phyloP scores from a whole-genome alignment of 2,888 invertebrate species.

The Phlogophora meticulosa region DNA sequence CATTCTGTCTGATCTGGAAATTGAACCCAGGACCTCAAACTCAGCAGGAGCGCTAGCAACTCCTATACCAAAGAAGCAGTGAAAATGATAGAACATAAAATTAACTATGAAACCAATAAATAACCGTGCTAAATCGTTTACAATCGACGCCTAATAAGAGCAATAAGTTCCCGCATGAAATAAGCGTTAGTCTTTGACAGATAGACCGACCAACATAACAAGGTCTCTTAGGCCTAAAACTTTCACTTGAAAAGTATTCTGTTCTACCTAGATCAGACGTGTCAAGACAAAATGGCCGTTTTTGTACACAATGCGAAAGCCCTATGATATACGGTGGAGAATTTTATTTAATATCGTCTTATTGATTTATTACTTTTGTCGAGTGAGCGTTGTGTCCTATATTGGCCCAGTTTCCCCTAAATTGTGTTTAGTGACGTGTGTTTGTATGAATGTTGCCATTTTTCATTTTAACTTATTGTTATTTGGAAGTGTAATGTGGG shows the following conservation, averaged over 20 bases:
- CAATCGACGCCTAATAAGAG: conserved; percentile 82
- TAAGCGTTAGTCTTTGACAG: conserved; percentile 82
- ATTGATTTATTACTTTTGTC: conserved; percentile 85
- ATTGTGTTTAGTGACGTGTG: conserved; percentile 78
- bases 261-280: conserved; percentile 56
- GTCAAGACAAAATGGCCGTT: conserved; percentile 75
- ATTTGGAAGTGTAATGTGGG: conserved; percentile 42
- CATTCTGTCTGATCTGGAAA: no score
- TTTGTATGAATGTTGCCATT: conserved; percentile 72
- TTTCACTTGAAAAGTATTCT: conserved; percentile 50
- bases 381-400: conserved; percentile 70
- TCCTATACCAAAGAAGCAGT: neutral
- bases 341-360: conserved; percentile 88
- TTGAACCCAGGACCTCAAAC: no score
- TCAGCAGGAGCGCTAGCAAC: no score
- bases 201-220: conserved; percentile 68
- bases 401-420: conserved; percentile 73
- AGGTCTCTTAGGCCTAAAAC: conserved; percentile 63
- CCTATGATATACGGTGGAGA: conserved; percentile 84
- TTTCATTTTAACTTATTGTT: conserved; percentile 73
- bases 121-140: conserved; percentile 75
- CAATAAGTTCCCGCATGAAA: conserved; percentile 85
- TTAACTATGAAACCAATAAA: conserved; percentile 70
- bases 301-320: conserved; percentile 76
- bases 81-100: conserved; percentile 43